Evolutionary conservation across 2,113 vertebrate genomes (phyloP), one percentile per base, ranked within the genome.

Genomic region (Poecile atricapillus): DNA sequence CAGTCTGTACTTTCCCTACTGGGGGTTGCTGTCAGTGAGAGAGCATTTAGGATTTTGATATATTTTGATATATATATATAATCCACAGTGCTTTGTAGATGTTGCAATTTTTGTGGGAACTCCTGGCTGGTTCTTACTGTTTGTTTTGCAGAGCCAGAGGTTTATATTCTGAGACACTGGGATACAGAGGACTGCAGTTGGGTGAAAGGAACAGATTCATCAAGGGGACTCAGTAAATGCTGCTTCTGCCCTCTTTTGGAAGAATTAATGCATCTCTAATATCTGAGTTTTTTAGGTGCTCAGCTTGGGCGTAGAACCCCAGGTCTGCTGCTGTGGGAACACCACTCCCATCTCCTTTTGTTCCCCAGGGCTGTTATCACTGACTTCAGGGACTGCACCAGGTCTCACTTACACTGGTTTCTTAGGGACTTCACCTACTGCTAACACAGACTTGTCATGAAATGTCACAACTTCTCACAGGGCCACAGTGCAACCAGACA

Each of bases 191-290:
- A 53, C 74, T 81, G 81, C 62, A 95, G 64, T 12, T 69, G 69
- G 69, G 75, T 88, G 68, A 92, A 77, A 75, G 44, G 52, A 95
- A 64, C 23, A 5, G 64, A 75, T 85, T 91, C 67, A 13, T 95
- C 64, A 95, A 68, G 76, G 68, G 92, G 86, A 96, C 71, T 95
- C 93, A 89, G 68, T 94, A 93, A 97, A 96, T 96, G 95, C 95
- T 97, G 94, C 97, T 97, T 97, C 95, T 97, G 95, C 97, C 97
- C 96, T 97, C 97, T 97, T 93, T 97, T 97, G 97, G 96, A 95
- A 96, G 89, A 95, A 95, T 90, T 88, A 15, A 80, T 93, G 60
- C 71, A 97, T 89, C 93, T 96, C 76, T 47, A 70, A 94, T 11
- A 47, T 67, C 74, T 75, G 67, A 83, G 46, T 9, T 20, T 43